Conservation (phyloP, 2,888 invertebrate genomes). For the Baronia brevicornis region DNA sequence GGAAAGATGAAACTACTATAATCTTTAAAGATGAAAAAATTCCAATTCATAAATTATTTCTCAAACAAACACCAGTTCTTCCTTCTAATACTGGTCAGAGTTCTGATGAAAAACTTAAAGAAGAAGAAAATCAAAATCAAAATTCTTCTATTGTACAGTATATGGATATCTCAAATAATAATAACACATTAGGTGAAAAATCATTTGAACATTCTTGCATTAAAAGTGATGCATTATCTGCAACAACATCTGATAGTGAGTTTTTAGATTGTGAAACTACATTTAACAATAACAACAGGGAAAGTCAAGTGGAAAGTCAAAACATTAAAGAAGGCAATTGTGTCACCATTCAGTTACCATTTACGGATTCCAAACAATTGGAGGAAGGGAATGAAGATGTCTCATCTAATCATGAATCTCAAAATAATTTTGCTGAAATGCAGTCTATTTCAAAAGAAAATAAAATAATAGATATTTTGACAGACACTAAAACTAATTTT, state of each 20-base stretch:
- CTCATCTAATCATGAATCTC: too few species aligned
- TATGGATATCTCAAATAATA: conserved; percentile 56
- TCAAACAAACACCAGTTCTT: conserved; percentile 22
- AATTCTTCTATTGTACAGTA: conserved; percentile 48
- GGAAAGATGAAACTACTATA: conserved; percentile 63
- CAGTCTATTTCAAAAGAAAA: too few species aligned
- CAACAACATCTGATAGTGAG: conserved; percentile 58
- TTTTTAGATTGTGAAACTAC: conserved; percentile 66
- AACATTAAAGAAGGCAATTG: conserved; percentile 15
- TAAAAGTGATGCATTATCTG: conserved; percentile 21
- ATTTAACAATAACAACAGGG: conserved; percentile 38
- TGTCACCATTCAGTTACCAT: conserved; percentile 2
- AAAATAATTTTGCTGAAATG: too few species aligned
- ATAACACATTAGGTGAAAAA: conserved; percentile 34
- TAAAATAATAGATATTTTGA: too few species aligned
- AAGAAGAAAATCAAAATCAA: conserved; percentile 21
- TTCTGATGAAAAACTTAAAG: conserved; percentile 4
- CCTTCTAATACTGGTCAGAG: conserved; percentile 13
- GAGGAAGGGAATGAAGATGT: too few species aligned
- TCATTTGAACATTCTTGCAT: conserved; percentile 18
- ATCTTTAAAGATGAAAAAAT: conserved; percentile 57
- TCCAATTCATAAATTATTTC: conserved; percentile 54
- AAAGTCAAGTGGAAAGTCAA: conserved; percentile 9
- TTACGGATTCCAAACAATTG: too few species aligned
- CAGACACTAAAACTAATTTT: conserved; percentile 6